Evolutionary conservation across 2,797 vertebrate genomes (phyloP).

Genomic region (Sebastes iracundus): DNA sequence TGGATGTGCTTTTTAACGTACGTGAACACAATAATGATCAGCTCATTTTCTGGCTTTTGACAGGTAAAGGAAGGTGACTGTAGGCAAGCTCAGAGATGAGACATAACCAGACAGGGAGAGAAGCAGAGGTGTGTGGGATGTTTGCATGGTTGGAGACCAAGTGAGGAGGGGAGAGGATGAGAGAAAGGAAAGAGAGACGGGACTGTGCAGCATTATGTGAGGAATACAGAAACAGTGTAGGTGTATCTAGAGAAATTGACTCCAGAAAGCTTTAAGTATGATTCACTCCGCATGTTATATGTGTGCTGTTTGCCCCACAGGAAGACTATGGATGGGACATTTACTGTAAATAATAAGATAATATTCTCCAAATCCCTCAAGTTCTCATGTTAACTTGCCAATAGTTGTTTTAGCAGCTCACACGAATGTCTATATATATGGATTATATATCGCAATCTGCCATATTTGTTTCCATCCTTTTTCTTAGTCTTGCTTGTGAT

Average conservation of each 20-base stretch:
- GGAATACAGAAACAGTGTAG: neutral
- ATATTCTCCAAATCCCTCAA: neutral
- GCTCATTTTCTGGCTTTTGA: constrained; percentile 18
- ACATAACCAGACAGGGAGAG: constrained; percentile 4
- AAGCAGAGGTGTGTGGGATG: constrained; percentile 8
- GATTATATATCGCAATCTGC: neutral
- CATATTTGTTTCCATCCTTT: neutral
- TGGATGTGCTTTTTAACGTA: neutral
- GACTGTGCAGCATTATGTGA: neutral
- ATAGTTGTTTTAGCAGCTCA: neutral
- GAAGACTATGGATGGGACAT: neutral
- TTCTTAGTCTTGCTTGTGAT: neutral
- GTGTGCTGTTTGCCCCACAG: neutral
- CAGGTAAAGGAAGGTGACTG: constrained; percentile 28
- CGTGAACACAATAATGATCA: constrained; percentile 1
- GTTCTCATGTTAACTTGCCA: neutral
- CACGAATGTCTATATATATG: neutral
- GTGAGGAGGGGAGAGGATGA: neutral
- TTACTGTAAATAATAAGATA: neutral
- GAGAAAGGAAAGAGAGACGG: neutral
- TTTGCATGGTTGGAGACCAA: constrained; percentile 11
- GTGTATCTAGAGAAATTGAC: neutral
- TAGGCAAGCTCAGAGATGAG: constrained; percentile 24
- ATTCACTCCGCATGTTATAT: neutral
- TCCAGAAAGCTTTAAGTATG: neutral